These are phyloP conservation scores for Dendronephthya gigantea DNA, from an alignment of 64 coral and sea anemone genomes.

Conservation along the genomic window DNA sequence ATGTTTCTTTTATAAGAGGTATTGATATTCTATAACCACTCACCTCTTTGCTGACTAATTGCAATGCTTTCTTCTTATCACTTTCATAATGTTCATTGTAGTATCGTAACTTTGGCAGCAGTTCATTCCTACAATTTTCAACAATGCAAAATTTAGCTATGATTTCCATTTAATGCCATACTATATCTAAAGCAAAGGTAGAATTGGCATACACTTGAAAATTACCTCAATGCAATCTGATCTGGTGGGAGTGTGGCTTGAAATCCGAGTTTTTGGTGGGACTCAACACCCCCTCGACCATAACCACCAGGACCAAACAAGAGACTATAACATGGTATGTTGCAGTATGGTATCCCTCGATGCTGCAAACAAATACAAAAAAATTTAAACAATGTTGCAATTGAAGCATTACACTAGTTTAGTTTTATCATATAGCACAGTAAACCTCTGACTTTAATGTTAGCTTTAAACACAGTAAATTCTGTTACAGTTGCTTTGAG, in stretches of 20 bases:
- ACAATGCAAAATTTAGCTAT: background rate
- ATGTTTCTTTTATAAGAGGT: no score
- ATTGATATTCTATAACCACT: no score
- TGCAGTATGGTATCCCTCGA: slow-evolving; percentile 55
- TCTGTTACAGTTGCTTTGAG: no score
- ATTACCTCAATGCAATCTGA: slow-evolving; percentile 60
- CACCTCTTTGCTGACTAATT: slow-evolving; percentile 87
- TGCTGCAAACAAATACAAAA: slow-evolving; percentile 26
- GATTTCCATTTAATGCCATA: background rate
- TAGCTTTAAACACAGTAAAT: no score
- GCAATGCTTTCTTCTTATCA: slow-evolving; percentile 59
- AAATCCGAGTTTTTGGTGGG: slow-evolving; percentile 61
- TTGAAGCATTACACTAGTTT: no score
- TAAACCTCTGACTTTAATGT: no score
- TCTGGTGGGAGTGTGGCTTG: slow-evolving; percentile 57
- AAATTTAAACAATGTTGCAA: background rate
- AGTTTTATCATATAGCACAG: no score
- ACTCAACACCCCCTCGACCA: slow-evolving; percentile 86
- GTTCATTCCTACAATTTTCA: slow-evolving; percentile 58
- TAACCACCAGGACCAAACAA: slow-evolving; percentile 92
- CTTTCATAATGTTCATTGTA: slow-evolving; percentile 83
- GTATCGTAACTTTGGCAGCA: slow-evolving; percentile 66
- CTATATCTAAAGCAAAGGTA: no score
- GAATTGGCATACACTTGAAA: no score
- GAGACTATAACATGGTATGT: slow-evolving; percentile 87